Conservation (phyloP, 2,113 vertebrate species). For the Diphyllodes magnificus region DNA sequence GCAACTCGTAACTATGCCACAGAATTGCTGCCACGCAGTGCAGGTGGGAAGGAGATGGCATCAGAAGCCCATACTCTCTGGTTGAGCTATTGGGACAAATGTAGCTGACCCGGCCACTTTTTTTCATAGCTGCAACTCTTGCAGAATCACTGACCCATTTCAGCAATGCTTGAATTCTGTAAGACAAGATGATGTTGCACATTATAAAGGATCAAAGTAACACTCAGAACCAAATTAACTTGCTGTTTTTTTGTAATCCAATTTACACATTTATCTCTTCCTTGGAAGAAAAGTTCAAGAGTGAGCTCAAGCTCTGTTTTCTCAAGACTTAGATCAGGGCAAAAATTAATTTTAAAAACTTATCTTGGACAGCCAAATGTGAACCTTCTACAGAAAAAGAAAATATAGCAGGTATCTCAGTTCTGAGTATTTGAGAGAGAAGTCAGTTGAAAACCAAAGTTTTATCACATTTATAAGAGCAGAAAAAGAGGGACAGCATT, state of each 20-base stretch:
- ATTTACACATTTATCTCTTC: background rate
- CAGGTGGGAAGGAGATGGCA: slow-evolving; percentile 97
- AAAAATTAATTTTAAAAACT: background rate
- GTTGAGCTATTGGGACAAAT: slow-evolving; percentile 73
- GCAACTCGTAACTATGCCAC: slow-evolving; percentile 96
- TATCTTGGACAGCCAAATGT: background rate
- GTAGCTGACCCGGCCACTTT: slow-evolving; percentile 79
- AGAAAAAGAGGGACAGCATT: background rate
- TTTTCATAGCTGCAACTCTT: slow-evolving; percentile 87
- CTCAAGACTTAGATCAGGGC: background rate
- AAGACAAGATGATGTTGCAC: slow-evolving; percentile 35
- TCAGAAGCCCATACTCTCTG: slow-evolving; percentile 92
- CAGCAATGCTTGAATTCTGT: slow-evolving; percentile 93
- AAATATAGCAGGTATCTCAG: background rate
- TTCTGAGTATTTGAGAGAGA: background rate
- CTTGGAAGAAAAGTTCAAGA: background rate
- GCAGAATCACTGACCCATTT: slow-evolving; percentile 98
- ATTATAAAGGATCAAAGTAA: background rate
- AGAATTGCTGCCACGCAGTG: slow-evolving; percentile 95
- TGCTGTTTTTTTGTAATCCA: background rate
- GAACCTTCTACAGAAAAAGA: background rate
- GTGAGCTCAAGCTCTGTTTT: background rate
- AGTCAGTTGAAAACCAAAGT: background rate
- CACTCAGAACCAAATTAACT: background rate
- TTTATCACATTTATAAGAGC: background rate